Evolutionary conservation across 2,888 invertebrate species (phyloP).

Genomic region (Ditula angustiorana): DNA sequence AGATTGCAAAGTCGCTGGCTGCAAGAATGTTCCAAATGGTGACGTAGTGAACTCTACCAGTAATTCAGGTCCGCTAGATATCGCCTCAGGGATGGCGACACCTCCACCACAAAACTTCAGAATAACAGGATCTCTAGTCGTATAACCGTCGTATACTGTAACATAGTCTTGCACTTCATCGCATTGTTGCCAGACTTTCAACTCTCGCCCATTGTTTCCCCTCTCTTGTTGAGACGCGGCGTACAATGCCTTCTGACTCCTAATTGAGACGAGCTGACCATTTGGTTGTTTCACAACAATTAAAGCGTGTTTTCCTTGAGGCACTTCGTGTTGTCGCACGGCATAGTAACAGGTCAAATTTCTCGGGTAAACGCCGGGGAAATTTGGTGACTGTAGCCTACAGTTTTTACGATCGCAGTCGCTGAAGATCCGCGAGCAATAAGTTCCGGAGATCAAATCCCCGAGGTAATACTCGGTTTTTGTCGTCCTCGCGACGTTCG

Average conservation of each 20-base stretch:
- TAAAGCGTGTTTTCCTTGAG: slow-evolving; percentile 94
- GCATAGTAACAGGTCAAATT: slow-evolving; percentile 98
- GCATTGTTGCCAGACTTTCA: slow-evolving; percentile 93
- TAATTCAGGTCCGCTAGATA: slow-evolving; percentile 94
- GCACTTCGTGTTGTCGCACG: slow-evolving; percentile 93
- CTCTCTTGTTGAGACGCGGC: slow-evolving; percentile 83
- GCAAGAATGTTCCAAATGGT: slow-evolving; percentile 94
- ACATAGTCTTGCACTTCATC: slow-evolving; percentile 95
- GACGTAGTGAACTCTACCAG: slow-evolving; percentile 96
- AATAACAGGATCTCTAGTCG: slow-evolving; percentile 94
- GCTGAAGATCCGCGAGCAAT: slow-evolving; percentile 96
- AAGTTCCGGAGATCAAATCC: slow-evolving; percentile 95
- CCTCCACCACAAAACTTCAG: slow-evolving; percentile 96
- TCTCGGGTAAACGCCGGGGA: slow-evolving; percentile 96
- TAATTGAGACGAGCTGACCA: slow-evolving; percentile 93
- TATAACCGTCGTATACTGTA: slow-evolving; percentile 95
- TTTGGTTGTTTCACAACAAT: slow-evolving; percentile 94
- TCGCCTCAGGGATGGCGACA: slow-evolving; percentile 93
- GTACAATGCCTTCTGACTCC: slow-evolving; percentile 90
- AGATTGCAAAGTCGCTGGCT: slow-evolving; percentile 91
- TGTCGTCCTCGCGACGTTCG: slow-evolving; percentile 71
- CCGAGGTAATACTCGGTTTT: slow-evolving; percentile 90
- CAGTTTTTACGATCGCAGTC: slow-evolving; percentile 96
- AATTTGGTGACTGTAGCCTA: slow-evolving; percentile 96
- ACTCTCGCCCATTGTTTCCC: slow-evolving; percentile 83